Evolutionary conservation across 2,113 vertebrate genomes (phyloP), one percentile per base, ranked within the genome.

Genomic region (Amphiprion ocellaris): DNA sequence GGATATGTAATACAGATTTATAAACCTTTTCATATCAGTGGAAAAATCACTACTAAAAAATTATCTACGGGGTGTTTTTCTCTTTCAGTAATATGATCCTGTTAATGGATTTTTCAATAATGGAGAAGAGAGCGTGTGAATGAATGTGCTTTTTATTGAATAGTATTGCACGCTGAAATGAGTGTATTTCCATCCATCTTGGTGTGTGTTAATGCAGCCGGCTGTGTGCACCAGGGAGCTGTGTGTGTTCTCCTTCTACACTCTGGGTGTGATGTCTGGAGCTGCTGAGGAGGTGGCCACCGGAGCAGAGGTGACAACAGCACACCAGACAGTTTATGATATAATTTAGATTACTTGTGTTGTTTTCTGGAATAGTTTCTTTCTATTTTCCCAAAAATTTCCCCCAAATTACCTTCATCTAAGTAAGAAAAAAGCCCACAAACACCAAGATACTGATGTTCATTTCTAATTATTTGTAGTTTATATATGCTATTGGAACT

Each of bases 191-290:
- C n/a, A 69, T 70, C 17, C 47, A 10, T 37, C 49, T 46, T 64
- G 41, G 41, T 69, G 11, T 74, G 24, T 74, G 1, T 69, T 50
- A 19, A 5, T 66, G 21, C 59, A 99, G 98, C 98, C 98, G 0
- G 98, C 98, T 0, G 98, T 99, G 61, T 99, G 98, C 92, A 99
- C 98, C 30, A 95, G 98, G 69, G 98, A 99, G 73, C 94, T 99
- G 79, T 99, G 98, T 0, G 98, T 99, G 87, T 99, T 99, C 94
- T 99, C 98, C 79, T 99, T 99, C 93, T 99, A 99, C 94, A 99
- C 98, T 0, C 90, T 99, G 94, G 98, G 98, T 1, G 98, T 99
- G 89, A 99, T 99, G 98, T 99, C 98, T 0, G 98, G 98, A 7
- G 98, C 98, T 0, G 98, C 98, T 0, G 98, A 99, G 87, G 98